Evolutionary conservation across 2,888 invertebrate genomes (phyloP), one percentile per base, ranked within the genome.

Genomic region (Andrena minutula): DNA sequence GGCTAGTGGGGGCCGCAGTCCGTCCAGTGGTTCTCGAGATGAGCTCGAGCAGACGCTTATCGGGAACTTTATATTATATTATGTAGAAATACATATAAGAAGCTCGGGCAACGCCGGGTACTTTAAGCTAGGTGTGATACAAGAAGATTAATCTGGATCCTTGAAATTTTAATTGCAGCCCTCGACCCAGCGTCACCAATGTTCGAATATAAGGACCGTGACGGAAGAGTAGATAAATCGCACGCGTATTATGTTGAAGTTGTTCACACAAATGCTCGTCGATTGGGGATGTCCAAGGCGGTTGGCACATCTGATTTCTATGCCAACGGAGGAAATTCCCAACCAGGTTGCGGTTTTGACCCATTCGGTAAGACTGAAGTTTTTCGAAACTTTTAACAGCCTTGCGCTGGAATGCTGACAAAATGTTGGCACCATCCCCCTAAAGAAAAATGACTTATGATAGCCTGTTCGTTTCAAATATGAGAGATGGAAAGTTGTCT

Each of bases 241-340:
- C 93, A 94, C 79, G 94, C 94, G 10, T 86, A 79, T 10, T 90
- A 92, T 35, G 94, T 94, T 16, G 93, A 94, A 79, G 91, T 93
- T 2, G 93, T 94, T 87, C 94, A 94, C 68, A 94, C 94, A 0
- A 92, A 92, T 73, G 90, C 88, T 5, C 91, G 91, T 84, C 86
- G 86, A 0, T 86, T 94, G 20, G 94, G 94, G 0, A 90, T 94
- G 49, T 61, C 84, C 0, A 79, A 85, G 0, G 90, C 93, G 0
- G 89, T 94, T 0, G 94, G 94, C 10, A 89, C 90, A 26, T 92
- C 93, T 7, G 94, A 94, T 41, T 94, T 94, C 81, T 94, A 93
- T 75, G 94, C 94, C 0, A 94, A 94, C 69, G 93, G 90, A 35
- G 94, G 94, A 0, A 71, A 79, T 2, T 82, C 79, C 10, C 94